Evolutionary conservation across 2,113 vertebrate genomes (phyloP), one percentile per base, ranked within the genome.

Genomic region (Sorex araneus): DNA sequence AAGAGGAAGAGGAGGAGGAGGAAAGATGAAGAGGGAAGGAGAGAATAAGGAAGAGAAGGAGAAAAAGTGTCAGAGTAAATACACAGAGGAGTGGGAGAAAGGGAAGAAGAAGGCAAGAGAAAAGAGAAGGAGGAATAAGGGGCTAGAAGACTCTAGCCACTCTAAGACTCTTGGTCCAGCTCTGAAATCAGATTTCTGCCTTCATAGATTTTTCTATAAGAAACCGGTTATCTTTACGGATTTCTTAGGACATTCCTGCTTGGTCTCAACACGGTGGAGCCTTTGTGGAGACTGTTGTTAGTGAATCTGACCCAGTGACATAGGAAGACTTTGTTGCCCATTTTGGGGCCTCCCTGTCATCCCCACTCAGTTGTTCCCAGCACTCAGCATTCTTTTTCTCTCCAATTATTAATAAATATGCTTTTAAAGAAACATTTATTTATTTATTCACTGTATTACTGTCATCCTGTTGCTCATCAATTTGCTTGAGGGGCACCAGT

Each of bases 151-250:
- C 28, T 70, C 28, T 70, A 9, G 6, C 6, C n/a, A 32, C 57
- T 12, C 40, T 7, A 40, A 40, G 40, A 40, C 7, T 40, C 40
- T 40, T 40, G 40, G 30, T 28, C 30, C 12, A 30, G 16, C 75
- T 85, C 36, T 76, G 30, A 54, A 87, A 93, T 21, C 27, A 40
- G 47, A 32, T 81, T 36, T 74, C 25, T 75, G 43, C 74, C 60
- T 5, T 71, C 69, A 19, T 64, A 27, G 40, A 73, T 1, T 23
- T 75, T 86, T 86, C 50, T 40, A 40, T 4, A 40, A 40, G 40
- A 40, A 40, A 40, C 40, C 40, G n/a, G n/a, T n/a, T n/a, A 8
- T 45, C 70, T 69, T 28, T 12, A 74, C 60, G 47, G 75, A 25
- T 36, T 81, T 83, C 64, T 75, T 21, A 45, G 77, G 54, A n/a